These are phyloP conservation scores for Paradisaea rubra DNA, from an alignment of 2,113 vertebrate genomes.

Conservation along the genomic window DNA sequence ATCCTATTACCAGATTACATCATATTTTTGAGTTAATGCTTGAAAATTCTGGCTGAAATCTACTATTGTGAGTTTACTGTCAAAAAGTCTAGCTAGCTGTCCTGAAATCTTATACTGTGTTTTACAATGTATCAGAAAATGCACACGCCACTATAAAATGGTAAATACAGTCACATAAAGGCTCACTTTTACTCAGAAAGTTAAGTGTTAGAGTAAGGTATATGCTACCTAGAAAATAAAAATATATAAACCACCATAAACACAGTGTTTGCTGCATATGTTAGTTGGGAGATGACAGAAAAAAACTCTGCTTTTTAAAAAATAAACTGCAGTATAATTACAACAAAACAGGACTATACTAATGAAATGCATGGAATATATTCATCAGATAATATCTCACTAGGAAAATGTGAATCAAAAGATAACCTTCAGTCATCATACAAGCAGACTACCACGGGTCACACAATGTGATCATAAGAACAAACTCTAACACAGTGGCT, in stretches of 20 bases:
- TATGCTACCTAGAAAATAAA: not conserved
- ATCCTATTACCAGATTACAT: slow-evolving; percentile 7
- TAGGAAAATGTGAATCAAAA: not conserved
- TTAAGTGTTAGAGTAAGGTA: not conserved
- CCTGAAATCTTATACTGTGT: not conserved
- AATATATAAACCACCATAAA: not conserved
- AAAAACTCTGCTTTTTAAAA: not conserved
- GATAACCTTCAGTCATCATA: not conserved
- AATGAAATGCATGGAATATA: not conserved
- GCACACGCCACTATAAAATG: not conserved
- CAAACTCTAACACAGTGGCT: not conserved
- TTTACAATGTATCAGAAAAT: not conserved
- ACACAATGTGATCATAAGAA: not conserved
- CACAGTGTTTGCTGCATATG: not conserved
- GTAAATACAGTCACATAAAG: not conserved
- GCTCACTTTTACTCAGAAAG: not conserved
- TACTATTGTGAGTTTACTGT: not conserved
- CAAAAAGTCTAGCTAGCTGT: not conserved
- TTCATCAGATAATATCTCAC: not conserved
- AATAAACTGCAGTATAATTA: not conserved
- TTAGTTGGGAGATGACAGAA: not conserved
- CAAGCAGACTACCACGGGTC: not conserved
- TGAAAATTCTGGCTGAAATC: not conserved
- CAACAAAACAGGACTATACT: not conserved
- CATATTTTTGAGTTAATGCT: not conserved